Conservation (phyloP, 1,140 invertebrate species). For the Diachasma alloeum region DNA sequence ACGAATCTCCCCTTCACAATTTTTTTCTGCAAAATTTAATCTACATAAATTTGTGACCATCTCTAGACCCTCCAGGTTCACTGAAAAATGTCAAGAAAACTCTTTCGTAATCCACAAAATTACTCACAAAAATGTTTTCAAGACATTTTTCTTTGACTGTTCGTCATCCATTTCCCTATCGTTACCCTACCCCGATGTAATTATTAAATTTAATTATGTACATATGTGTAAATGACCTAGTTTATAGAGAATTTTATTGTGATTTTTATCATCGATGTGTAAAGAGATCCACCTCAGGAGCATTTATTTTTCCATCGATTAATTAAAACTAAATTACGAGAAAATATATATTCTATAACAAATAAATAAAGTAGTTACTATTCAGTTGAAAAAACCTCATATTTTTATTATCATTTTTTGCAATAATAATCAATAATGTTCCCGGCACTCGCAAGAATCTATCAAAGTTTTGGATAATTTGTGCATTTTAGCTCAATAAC, state of each 20-base stretch:
- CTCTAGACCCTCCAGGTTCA: no score
- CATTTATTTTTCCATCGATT: neutral
- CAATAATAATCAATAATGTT: neutral
- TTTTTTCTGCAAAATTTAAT: neutral
- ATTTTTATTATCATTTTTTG: neutral
- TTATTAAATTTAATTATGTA: neutral
- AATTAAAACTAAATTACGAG: neutral
- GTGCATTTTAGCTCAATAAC: neutral
- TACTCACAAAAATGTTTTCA: no score
- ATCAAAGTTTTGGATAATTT: no score
- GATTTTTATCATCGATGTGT: neutral
- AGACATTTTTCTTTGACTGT: no score
- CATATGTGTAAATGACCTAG: neutral
- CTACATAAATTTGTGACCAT: no score
- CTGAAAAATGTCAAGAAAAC: no score
- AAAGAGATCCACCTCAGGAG: neutral
- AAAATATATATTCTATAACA: neutral
- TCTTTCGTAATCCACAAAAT: no score
- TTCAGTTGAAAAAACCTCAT: neutral
- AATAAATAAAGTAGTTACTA: neutral
- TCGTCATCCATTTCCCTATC: neutral
- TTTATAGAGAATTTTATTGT: neutral
- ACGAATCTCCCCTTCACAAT: neutral
- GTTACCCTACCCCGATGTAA: neutral
- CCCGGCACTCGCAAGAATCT: neutral